Conservation (phyloP, 1,140 invertebrate species). For the Bombus ignitus region DNA sequence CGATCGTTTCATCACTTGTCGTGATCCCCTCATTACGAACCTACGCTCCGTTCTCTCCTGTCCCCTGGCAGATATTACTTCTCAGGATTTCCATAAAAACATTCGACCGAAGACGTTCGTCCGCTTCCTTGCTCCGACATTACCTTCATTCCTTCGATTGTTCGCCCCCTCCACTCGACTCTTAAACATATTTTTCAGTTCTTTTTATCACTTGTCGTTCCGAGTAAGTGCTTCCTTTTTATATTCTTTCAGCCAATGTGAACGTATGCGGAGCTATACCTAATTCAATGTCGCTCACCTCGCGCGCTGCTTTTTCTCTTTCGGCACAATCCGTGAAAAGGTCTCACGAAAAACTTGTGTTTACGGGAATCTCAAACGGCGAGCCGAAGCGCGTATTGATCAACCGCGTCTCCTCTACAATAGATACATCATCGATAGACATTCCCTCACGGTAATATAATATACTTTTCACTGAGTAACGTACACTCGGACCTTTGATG, state of each 20-base stretch:
- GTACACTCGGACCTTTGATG: constrained; percentile 7
- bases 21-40: constrained; percentile 68
- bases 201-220: constrained; percentile 72
- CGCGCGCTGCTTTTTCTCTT: constrained; percentile 21
- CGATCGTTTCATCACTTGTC: constrained; percentile 62
- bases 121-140: constrained; percentile 13
- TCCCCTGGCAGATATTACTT: constrained; percentile 74
- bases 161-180: neutral
- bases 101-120: constrained; percentile 64
- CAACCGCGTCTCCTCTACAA: constrained; percentile 73
- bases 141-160: neutral
- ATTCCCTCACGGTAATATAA: constrained; percentile 55
- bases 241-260: constrained; percentile 58
- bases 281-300: constrained; percentile 74
- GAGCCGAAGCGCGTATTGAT: constrained; percentile 72
- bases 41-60: neutral
- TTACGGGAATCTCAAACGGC: constrained; percentile 65
- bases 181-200: constrained; percentile 74
- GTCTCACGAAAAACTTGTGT: constrained; percentile 44
- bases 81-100: constrained; percentile 78
- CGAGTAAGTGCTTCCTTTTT: constrained; percentile 63
- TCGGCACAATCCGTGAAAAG: constrained; percentile 5
- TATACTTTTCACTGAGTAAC: constrained; percentile 33
- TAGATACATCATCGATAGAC: constrained; percentile 67
- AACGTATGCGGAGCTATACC: constrained; percentile 72